These are phyloP conservation scores for Pyrgus malvae DNA, from an alignment of 2,888 invertebrate genomes.

Conservation along the genomic window DNA sequence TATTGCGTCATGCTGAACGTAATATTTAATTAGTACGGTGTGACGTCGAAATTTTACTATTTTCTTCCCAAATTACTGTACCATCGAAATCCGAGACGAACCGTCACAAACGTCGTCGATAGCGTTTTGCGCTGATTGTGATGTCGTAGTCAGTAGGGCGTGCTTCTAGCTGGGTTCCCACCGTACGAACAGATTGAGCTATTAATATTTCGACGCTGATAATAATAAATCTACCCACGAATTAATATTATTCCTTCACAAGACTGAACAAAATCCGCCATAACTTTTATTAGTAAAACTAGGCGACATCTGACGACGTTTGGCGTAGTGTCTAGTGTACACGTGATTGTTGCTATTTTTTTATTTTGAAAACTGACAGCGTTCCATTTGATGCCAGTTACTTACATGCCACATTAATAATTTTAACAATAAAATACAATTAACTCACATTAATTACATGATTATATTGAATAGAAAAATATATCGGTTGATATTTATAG, in stretches of 20 bases:
- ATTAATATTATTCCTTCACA: conserved; percentile 67
- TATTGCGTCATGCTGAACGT: conserved; percentile 73
- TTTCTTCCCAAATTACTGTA: conserved; percentile 58
- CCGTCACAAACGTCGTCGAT: conserved; percentile 55
- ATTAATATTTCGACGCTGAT: conserved; percentile 66
- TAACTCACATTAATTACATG: too few species aligned
- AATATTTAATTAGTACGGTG: conserved; percentile 55
- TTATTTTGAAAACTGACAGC: conserved; percentile 53
- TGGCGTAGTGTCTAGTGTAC: conserved; percentile 55
- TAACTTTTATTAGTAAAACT: conserved; percentile 70
- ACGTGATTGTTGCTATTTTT: conserved; percentile 69
- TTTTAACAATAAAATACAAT: too few species aligned
- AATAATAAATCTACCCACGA: conserved; percentile 76
- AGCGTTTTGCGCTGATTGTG: conserved; percentile 46
- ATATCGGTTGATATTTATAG: too few species aligned
- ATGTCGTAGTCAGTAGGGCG: conserved; percentile 44
- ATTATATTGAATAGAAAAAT: too few species aligned
- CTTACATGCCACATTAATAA: background rate
- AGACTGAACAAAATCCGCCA: conserved; percentile 77
- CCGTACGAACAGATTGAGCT: conserved; percentile 58
- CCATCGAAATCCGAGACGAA: conserved; percentile 73
- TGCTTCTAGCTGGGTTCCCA: conserved; percentile 60
- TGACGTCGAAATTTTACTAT: conserved; percentile 58
- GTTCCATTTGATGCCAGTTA: conserved; percentile 65
- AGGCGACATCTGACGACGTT: conserved; percentile 71